Evolutionary conservation across 2,113 vertebrate genomes (phyloP), one percentile per base, ranked within the genome.

Genomic region (Muntiacus reevesi): DNA sequence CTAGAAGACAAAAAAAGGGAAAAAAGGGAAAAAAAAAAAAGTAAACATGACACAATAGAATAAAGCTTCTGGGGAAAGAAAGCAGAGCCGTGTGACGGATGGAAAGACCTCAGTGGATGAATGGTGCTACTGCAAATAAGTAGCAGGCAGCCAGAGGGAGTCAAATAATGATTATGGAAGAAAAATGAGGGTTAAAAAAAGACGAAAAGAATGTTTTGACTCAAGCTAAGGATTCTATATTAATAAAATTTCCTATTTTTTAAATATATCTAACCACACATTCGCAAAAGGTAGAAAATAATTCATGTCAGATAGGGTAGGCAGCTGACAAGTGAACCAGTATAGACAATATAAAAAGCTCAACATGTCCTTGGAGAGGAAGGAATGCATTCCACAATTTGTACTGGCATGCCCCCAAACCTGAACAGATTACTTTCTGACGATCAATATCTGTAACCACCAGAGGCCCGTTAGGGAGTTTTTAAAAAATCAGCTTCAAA

Each of bases 91-190:
- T 99, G 99, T 99, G 99, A 99, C 99, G 99, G 99, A 99, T 99
- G 99, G 99, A 99, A 99, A 99, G 99, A 98, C 99, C 99, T 99
- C 99, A 99, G 98, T 99, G 99, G 99, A 99, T 99, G 99, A 99
- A 99, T 99, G 98, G 98, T 99, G 98, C 98, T 98, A 99, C 99
- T 98, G 98, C 99, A 99, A 98, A 99, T 98, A 99, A 99, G 97
- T 98, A 99, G 98, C 98, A 99, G 98, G 98, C 98, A 98, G 98
- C 99, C 99, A 99, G 98, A 98, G 99, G 99, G 99, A 99, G 98
- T 98, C 98, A 98, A 98, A 99, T 99, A 98, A 99, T 99, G 98
- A 99, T 99, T 99, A 99, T 84, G 98, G 98, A 99, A 99, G 98
- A 99, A 99, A 99, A 99, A 99, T 98, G 98, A 99, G 98, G 98